Evolutionary conservation across 2,113 vertebrate species (phyloP).

Genomic region (Cricetomys ansorgei): DNA sequence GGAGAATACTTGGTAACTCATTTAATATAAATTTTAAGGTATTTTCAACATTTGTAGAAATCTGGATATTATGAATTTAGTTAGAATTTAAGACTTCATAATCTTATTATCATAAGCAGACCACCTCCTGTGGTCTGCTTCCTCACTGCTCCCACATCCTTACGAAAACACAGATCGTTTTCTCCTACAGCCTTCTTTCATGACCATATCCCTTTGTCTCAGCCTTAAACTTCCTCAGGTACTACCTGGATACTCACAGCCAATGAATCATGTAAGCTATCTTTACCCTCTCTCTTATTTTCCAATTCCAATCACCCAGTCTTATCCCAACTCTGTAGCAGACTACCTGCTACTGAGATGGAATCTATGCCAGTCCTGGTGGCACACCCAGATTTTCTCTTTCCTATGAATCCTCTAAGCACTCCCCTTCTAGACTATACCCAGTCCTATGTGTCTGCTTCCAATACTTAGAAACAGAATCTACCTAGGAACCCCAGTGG

Average conservation of each 20-base stretch:
- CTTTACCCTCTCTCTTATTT: neutral
- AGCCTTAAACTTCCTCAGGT: neutral
- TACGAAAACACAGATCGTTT: neutral
- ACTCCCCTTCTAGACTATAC: neutral
- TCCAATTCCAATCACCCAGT: neutral
- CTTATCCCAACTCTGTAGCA: neutral
- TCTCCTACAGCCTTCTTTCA: neutral
- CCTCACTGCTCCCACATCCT: neutral
- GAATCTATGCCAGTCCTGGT: neutral
- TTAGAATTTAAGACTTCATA: neutral
- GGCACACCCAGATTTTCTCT: neutral
- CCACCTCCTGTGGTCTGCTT: neutral
- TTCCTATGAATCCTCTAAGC: neutral
- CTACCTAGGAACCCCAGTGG: neutral
- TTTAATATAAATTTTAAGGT: neutral
- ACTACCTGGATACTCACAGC: neutral
- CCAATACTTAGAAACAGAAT: neutral
- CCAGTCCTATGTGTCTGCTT: neutral
- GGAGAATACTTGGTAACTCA: neutral
- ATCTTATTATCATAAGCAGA: neutral
- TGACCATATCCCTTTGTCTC: neutral
- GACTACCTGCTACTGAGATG: too few species aligned
- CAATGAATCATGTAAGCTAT: neutral
- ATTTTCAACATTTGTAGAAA: conserved; percentile 4
- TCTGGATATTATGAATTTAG: neutral